These are phyloP conservation scores for Dunckerocampus dactyliophorus DNA, from an alignment of 2,113 vertebrate species.

Conservation along the genomic window DNA sequence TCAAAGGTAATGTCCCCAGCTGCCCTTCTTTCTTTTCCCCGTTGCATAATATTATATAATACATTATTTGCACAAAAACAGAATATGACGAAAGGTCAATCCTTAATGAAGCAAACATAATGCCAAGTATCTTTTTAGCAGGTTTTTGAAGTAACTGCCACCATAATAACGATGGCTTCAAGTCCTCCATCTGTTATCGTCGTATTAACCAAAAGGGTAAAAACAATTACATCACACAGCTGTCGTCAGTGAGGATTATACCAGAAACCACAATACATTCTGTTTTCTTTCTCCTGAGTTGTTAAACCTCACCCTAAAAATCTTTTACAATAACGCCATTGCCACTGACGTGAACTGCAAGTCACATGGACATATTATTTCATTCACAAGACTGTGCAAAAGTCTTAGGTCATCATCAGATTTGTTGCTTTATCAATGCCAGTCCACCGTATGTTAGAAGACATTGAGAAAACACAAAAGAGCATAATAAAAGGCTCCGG, in stretches of 20 bases:
- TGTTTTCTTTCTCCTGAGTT: too few species aligned
- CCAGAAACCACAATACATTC: slow-evolving; percentile 1
- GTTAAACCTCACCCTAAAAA: too few species aligned
- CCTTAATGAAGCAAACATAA: background rate
- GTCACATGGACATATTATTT: too few species aligned
- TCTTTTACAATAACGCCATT: too few species aligned
- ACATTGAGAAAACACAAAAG: too few species aligned
- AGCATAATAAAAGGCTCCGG: too few species aligned
- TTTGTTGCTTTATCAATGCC: too few species aligned
- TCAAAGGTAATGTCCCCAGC: background rate
- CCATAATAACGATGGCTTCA: background rate
- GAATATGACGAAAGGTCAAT: slow-evolving; percentile 5
- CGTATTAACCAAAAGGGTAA: background rate
- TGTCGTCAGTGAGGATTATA: slow-evolving; percentile 6
- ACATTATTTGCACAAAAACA: slow-evolving; percentile 28
- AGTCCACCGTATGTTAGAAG: too few species aligned
- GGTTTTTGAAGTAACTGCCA: background rate
- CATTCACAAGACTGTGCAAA: too few species aligned
- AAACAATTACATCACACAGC: background rate
- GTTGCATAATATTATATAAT: slow-evolving; percentile 35
- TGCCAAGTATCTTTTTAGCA: background rate
- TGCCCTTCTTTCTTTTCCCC: slow-evolving; percentile 2
- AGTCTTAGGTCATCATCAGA: too few species aligned
- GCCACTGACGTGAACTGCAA: too few species aligned
- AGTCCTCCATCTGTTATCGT: background rate